Evolutionary conservation across 1,140 invertebrate genomes (phyloP).

Genomic region (Phthorimaea operculella): DNA sequence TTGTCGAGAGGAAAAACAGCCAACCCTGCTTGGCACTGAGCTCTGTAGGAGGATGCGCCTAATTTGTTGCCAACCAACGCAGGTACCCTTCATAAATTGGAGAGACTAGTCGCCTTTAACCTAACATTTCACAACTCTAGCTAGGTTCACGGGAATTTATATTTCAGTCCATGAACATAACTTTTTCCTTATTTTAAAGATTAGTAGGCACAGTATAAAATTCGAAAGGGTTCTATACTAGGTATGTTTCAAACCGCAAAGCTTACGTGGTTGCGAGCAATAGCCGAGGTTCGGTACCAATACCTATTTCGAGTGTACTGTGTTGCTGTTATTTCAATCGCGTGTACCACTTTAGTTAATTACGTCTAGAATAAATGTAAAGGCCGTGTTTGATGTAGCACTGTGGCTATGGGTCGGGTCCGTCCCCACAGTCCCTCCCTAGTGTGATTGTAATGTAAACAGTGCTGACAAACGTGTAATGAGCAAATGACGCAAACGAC

Average conservation of each 20-base stretch:
- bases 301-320: not conserved
- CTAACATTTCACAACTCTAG: no score
- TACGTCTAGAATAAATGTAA: not conserved
- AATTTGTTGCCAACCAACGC: constrained; percentile 42
- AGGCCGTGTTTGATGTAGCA: not conserved
- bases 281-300: no score
- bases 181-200: no score
- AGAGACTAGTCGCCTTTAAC: not conserved
- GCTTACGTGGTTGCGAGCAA: no score
- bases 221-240: no score
- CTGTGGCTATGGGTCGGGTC: not conserved
- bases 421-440: not conserved
- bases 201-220: no score
- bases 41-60: constrained; percentile 50
- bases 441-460: not conserved
- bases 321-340: not conserved
- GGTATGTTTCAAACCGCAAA: no score
- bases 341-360: not conserved
- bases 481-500: constrained; percentile 7
- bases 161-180: no score
- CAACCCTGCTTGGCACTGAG: constrained; percentile 33
- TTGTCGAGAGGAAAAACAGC: no score
- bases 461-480: not conserved
- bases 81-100: not conserved
- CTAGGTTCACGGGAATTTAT: no score